phyloP scores from a whole-genome alignment of 2,888 invertebrate genomes.

The Nymphalis polychloros region DNA sequence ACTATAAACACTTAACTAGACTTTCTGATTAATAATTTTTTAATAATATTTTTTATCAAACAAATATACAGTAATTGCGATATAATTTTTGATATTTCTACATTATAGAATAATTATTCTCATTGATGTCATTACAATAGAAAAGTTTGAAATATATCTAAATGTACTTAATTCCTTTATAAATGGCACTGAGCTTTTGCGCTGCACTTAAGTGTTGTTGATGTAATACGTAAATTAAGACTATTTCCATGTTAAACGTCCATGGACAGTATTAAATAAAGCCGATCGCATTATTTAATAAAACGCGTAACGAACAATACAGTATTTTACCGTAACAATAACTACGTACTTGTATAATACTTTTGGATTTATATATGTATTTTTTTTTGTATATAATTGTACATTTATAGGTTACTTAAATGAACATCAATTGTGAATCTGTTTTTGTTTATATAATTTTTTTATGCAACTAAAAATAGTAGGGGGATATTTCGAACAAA shows the following conservation, averaged over 20 bases:
- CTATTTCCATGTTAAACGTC: constrained; percentile 53
- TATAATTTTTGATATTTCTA: constrained; percentile 37
- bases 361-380: constrained; percentile 71
- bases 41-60: constrained; percentile 24
- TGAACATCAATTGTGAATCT: constrained; percentile 64
- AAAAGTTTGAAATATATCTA: constrained; percentile 26
- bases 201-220: constrained; percentile 55
- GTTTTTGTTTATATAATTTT: constrained; percentile 46
- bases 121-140: constrained; percentile 15
- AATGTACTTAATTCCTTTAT: constrained; percentile 60
- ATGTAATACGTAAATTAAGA: constrained; percentile 51
- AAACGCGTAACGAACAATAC: constrained; percentile 54
- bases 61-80: constrained; percentile 16
- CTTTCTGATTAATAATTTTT: constrained; percentile 20
- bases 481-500: constrained; percentile 38
- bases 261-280: constrained; percentile 60
- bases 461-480: constrained; percentile 22
- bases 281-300: constrained; percentile 47
- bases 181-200: constrained; percentile 69
- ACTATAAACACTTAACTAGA: constrained; percentile 17
- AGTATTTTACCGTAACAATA: constrained; percentile 67
- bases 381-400: constrained; percentile 76
- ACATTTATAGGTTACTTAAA: constrained; percentile 72
- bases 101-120: constrained; percentile 21
- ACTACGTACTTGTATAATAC: constrained; percentile 62